Conservation (phyloP, 2,113 vertebrate species). For the Cariama cristata region DNA sequence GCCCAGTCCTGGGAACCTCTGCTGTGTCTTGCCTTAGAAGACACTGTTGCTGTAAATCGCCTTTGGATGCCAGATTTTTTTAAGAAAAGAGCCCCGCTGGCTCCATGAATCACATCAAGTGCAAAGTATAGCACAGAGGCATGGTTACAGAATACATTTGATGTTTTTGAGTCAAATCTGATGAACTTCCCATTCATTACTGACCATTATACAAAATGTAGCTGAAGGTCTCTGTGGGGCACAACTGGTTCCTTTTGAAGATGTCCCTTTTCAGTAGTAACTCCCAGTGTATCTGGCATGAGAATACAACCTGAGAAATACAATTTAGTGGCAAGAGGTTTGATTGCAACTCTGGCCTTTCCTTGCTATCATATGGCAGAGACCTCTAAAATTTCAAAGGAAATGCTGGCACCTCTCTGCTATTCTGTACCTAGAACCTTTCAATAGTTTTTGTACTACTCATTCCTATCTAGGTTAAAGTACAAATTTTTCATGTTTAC, state of each 20-base stretch:
- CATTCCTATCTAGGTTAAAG: neutral
- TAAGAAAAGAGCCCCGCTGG: neutral
- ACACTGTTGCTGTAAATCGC: rapidly evolving
- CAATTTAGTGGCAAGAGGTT: neutral
- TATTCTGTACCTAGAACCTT: neutral
- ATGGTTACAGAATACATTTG: neutral
- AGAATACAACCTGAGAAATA: neutral
- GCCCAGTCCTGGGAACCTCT: neutral
- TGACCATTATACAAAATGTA: neutral
- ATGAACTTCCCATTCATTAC: neutral
- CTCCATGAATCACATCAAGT: neutral
- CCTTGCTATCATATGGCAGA: neutral
- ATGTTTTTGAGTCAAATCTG: neutral
- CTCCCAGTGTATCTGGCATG: neutral
- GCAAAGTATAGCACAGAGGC: neutral
- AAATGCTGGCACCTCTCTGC: neutral
- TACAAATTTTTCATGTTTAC: neutral
- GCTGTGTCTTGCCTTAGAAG: neutral
- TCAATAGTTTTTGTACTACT: neutral
- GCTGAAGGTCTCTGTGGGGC: neutral
- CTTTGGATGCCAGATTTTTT: neutral
- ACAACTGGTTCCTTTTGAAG: neutral
- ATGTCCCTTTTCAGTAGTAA: neutral
- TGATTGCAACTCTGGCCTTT: neutral
- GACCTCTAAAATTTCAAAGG: neutral